Evolutionary conservation across 2,888 invertebrate species (phyloP), one percentile per base, ranked within the genome.

Genomic region (Ennomos erosarius): DNA sequence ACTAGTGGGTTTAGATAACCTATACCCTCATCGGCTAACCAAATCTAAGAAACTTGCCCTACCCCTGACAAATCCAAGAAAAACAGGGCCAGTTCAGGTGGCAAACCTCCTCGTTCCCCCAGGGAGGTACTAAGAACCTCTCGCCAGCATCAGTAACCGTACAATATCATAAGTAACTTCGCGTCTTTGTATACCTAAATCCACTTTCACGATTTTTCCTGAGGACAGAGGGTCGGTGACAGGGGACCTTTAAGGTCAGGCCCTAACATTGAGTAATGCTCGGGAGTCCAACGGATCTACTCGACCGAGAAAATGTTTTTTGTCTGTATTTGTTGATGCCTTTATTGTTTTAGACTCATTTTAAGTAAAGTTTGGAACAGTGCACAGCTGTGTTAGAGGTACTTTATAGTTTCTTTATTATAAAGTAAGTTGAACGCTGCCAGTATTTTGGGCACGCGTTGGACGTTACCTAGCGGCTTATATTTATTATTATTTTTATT

Each of bases 141-240:
- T 47, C 59, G 55, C 51, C 66, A 61, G 56, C 51, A 49, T 59
- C 65, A 63, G 65, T 55, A 61, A 65, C 58, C 62, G 58, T 43
- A 62, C 55, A 63, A 68, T 65, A 67, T 65, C 59, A 65, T 68
- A 68, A 68, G 68, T 65, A 65, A 63, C 65, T 70, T 63, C 70
- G 62, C 26, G 26, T 26, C 26, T 26, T 26, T 59, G 65, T 68
- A 65, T 69, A 70, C 65, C 60, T 68, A 70, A 71, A 66, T 59
- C 69, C 65, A 53, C 56, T 68, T 67, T 62, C 49, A 49, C 65
- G 63, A 67, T 69, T 71, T 74, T 70, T 71, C 70, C 69, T 68
- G 56, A 55, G 54, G 64, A 66, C 68, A 61, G 61, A 64, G 62
- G 66, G 68, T 66, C 57, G 66, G 64, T 61, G 68, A 68, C 68